A percentile compares a stretch with the other conserved stretches of the same genome.
These are phyloP conservation scores for Vidua macroura DNA, from an alignment of 2,113 vertebrate genomes.

Conservation along the genomic window DNA sequence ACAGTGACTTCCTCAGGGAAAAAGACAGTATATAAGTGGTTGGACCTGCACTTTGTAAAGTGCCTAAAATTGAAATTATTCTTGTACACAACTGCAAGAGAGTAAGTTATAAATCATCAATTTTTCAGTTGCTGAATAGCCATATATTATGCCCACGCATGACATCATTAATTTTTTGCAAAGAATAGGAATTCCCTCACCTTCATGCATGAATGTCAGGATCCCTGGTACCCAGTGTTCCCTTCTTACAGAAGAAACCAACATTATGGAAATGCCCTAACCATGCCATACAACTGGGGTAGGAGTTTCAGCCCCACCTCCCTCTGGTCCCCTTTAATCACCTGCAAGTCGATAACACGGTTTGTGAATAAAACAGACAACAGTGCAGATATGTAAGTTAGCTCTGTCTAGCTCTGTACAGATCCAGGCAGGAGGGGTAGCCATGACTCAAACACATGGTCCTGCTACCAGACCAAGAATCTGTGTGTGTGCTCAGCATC, in stretches of 20 bases:
- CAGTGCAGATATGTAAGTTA: rapidly evolving
- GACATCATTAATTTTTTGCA: background rate
- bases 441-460: background rate
- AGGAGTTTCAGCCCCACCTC: background rate
- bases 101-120: background rate
- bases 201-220: background rate
- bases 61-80: background rate
- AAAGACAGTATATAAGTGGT: background rate
- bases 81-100: background rate
- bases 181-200: background rate
- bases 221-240: background rate
- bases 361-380: background rate
- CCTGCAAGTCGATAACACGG: background rate
- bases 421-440: background rate
- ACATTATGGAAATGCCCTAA: background rate
- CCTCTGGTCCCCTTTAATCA: background rate
- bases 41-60: background rate
- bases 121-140: background rate
- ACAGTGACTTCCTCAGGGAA: background rate
- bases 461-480: background rate
- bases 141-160: background rate
- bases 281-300: background rate
- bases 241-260: background rate
- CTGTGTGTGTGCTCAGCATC: background rate
- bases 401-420: background rate